Evolutionary conservation across 2,113 vertebrate species (phyloP).

Genomic region (Campylorhamphus procurvoides): DNA sequence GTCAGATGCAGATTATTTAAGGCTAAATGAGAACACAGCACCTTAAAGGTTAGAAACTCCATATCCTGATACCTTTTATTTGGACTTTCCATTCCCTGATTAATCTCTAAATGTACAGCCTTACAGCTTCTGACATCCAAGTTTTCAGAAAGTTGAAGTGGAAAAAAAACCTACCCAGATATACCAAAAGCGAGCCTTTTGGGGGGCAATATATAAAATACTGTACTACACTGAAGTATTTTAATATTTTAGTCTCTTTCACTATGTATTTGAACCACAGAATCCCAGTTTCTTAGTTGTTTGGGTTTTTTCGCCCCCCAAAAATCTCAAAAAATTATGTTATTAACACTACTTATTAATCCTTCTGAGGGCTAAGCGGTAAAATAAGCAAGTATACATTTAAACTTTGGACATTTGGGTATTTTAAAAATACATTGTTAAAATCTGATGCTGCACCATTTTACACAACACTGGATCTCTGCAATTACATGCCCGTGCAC

Average conservation of each 20-base stretch:
- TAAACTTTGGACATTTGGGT: not conserved
- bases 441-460: not conserved
- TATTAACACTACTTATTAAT: not conserved
- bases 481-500: too few relatives aligned
- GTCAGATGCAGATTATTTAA: not conserved
- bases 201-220: not conserved
- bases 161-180: not conserved
- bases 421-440: not conserved
- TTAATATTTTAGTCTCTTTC: not conserved
- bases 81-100: not conserved
- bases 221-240: not conserved
- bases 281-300: not conserved
- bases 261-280: not conserved
- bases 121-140: not conserved
- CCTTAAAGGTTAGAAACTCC: not conserved
- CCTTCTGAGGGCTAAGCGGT: not conserved
- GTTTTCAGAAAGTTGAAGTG: not conserved
- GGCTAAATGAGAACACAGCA: not conserved
- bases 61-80: not conserved
- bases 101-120: not conserved
- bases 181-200: not conserved
- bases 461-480: not conserved
- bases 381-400: not conserved
- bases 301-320: not conserved
- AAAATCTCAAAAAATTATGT: not conserved